Conservation (phyloP, 2,113 vertebrate genomes). For the Calidris pygmaea region DNA sequence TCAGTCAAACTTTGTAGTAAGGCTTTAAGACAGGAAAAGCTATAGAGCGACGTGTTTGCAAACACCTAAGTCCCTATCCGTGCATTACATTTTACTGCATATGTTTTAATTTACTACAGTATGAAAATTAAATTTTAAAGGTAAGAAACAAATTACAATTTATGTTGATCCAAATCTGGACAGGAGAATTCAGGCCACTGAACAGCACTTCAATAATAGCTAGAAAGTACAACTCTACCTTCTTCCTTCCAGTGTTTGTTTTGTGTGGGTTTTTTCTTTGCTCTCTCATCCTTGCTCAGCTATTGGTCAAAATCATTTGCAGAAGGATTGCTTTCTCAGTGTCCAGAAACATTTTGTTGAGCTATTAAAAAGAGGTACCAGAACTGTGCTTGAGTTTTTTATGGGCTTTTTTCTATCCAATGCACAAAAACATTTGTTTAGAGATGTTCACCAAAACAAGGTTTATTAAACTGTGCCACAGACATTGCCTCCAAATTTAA, state of each 20-base stretch:
- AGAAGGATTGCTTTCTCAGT: not conserved
- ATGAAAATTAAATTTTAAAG: not conserved
- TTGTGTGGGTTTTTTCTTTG: not conserved
- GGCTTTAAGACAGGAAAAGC: not conserved
- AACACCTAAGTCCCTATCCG: not conserved
- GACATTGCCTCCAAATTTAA: not conserved
- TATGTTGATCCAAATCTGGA: not conserved
- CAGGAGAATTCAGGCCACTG: not conserved
- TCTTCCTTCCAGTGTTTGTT: not conserved
- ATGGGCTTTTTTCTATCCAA: not conserved
- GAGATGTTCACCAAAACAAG: not conserved
- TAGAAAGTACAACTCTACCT: not conserved
- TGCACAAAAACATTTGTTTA: not conserved
- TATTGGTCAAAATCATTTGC: not conserved
- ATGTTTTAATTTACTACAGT: not conserved
- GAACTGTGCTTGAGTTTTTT: not conserved
- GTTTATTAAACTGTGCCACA: not conserved
- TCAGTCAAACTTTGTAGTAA: not conserved
- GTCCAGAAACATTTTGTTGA: not conserved
- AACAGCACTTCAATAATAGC: not conserved
- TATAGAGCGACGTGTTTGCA: not conserved
- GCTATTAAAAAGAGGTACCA: not conserved
- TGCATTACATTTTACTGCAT: not conserved
- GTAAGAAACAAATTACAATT: not conserved
- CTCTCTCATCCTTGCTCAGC: not conserved